These are phyloP conservation scores for Drosophila barbarae DNA, from an alignment of 2,888 invertebrate species.

Conservation along the genomic window DNA sequence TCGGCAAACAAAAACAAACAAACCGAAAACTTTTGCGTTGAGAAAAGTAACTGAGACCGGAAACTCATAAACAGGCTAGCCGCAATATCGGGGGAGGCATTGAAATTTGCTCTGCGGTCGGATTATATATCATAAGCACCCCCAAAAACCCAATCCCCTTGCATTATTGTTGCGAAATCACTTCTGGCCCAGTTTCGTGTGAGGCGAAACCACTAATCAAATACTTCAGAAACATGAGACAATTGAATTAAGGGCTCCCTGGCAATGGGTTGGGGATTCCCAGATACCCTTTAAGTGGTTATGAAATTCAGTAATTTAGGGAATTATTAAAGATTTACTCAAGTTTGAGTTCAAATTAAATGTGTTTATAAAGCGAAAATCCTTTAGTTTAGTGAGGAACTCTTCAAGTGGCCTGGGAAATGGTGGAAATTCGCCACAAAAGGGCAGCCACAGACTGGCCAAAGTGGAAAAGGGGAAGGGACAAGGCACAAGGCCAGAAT, in stretches of 20 bases:
- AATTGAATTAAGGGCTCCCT: slow-evolving; percentile 5
- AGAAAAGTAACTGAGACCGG: slow-evolving; percentile 20
- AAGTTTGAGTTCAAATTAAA: not conserved
- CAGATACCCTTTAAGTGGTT: not conserved
- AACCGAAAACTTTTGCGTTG: slow-evolving; percentile 4
- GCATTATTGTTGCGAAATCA: slow-evolving; percentile 4
- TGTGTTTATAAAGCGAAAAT: not conserved
- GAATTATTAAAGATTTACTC: not conserved
- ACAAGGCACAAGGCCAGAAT: slow-evolving; percentile 12
- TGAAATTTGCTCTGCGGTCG: slow-evolving; percentile 24
- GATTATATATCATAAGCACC: slow-evolving; percentile 19
- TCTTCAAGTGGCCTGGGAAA: not conserved
- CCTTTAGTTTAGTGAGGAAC: not conserved
- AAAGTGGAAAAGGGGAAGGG: not conserved
- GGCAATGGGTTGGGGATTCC: not conserved
- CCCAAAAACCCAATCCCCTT: too few relatives aligned
- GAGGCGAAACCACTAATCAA: slow-evolving; percentile 19
- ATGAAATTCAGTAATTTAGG: not conserved
- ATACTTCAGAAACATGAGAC: slow-evolving; percentile 14
- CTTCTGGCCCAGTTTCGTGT: slow-evolving; percentile 13
- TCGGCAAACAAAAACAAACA: slow-evolving; percentile 10
- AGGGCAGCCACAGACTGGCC: slow-evolving; percentile 7
- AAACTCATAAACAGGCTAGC: not conserved
- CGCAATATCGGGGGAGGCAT: not conserved
- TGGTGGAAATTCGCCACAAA: not conserved